phyloP scores from a whole-genome alignment of 1,140 invertebrate species.

The Phymastichus coffea region DNA sequence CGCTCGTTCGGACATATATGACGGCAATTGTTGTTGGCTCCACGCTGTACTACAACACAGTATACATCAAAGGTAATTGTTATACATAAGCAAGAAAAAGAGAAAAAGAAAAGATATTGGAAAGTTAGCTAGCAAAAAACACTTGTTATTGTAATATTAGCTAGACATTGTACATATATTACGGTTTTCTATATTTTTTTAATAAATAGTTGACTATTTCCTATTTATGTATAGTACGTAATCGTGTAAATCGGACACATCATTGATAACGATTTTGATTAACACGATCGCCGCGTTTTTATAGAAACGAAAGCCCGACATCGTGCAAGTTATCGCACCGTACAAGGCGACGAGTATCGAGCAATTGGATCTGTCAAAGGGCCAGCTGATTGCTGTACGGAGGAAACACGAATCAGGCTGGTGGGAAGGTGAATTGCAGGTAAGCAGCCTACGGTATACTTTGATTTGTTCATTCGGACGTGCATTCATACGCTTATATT shows the following conservation, averaged over 20 bases:
- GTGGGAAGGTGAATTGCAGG: conserved; percentile 99
- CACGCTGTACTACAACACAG: conserved; percentile 10
- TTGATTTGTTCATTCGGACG: neutral
- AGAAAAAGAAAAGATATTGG: too few species aligned
- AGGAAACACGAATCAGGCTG: conserved; percentile 96
- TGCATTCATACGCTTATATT: conserved; percentile 10
- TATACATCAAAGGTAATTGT: conserved; percentile 25
- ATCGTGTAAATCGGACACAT: too few species aligned
- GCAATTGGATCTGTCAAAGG: conserved; percentile 85
- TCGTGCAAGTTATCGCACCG: conserved; percentile 84
- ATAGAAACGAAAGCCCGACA: conserved; percentile 83
- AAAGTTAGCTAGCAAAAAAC: too few species aligned
- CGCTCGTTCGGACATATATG: conserved; percentile 9
- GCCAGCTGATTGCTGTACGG: conserved; percentile 93
- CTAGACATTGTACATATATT: too few species aligned
- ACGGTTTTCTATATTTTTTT: too few species aligned
- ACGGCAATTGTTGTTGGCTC: conserved; percentile 15
- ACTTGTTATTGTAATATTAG: too few species aligned
- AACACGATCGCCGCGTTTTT: too few species aligned
- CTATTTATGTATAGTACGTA: too few species aligned
- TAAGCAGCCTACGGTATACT: conserved; percentile 26
- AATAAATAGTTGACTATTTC: too few species aligned
- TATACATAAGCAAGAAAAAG: too few species aligned
- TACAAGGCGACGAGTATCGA: conserved; percentile 87
- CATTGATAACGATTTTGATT: too few species aligned